A percentile compares a stretch with the other conserved stretches of the same genome.
These are phyloP conservation scores for Zoanthus gigantus DNA, from an alignment of 92 coral and sea anemone genomes.

Conservation along the genomic window DNA sequence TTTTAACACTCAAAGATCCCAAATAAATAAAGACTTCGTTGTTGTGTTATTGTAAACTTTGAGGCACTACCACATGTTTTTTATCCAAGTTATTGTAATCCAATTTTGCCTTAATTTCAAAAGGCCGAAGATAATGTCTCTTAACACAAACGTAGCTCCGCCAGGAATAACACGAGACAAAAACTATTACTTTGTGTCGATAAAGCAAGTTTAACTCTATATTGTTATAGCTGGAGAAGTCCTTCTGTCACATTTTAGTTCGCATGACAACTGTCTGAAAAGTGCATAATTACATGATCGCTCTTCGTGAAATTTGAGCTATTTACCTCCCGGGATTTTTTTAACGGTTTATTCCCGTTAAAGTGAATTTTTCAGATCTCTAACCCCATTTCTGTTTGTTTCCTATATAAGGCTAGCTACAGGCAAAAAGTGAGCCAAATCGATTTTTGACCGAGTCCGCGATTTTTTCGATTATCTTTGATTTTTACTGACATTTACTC, in stretches of 20 bases:
- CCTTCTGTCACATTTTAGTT: slow-evolving; percentile 43
- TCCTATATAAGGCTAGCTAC: slow-evolving; percentile 37
- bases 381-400: slow-evolving; percentile 30
- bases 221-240: slow-evolving; percentile 32
- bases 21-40: neutral
- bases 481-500: slow-evolving; percentile 38
- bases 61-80: neutral
- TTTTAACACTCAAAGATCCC: slow-evolving; percentile 29
- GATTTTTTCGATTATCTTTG: neutral
- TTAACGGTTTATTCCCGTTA: slow-evolving; percentile 30
- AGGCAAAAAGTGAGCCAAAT: slow-evolving; percentile 34
- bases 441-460: too few species aligned
- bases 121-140: slow-evolving; percentile 51
- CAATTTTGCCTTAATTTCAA: slow-evolving; percentile 39
- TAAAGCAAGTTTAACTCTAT: slow-evolving; percentile 42
- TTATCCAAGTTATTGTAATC: neutral
- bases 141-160: slow-evolving; percentile 42
- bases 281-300: slow-evolving; percentile 46
- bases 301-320: slow-evolving; percentile 44
- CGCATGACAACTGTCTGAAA: slow-evolving; percentile 33
- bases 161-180: slow-evolving; percentile 27
- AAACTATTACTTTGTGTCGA: slow-evolving; percentile 43
- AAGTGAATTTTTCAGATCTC: slow-evolving; percentile 35
- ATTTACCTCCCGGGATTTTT: slow-evolving; percentile 6
- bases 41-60: slow-evolving; percentile 51